Percentiles rank a stretch among this genome's conserved stretches.
Conservation (phyloP, 2,888 invertebrate genomes). For the Sisyra nigra region DNA sequence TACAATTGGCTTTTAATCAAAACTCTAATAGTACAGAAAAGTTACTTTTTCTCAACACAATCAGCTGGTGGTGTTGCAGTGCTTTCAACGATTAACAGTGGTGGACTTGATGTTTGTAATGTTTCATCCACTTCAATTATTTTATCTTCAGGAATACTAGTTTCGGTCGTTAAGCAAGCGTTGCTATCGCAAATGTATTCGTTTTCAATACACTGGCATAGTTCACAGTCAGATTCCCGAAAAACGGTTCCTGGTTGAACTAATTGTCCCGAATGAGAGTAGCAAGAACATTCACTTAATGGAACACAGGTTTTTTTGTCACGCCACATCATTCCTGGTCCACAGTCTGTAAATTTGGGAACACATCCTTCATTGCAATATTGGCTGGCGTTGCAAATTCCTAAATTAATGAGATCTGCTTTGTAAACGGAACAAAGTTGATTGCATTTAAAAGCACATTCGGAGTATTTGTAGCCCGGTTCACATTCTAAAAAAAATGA, state of each 20-base stretch:
- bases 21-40: constrained; percentile 3
- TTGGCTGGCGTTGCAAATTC: constrained; percentile 28
- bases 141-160: constrained; percentile 10
- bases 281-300: constrained; percentile 59
- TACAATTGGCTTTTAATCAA: not conserved
- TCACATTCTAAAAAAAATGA: constrained; percentile 17
- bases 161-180: constrained; percentile 23
- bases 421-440: constrained; percentile 52
- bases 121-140: not conserved
- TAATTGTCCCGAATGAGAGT: constrained; percentile 40
- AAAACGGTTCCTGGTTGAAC: constrained; percentile 57
- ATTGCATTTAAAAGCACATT: constrained; percentile 58
- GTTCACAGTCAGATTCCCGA: constrained; percentile 41
- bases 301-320: constrained; percentile 58
- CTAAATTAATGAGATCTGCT: constrained; percentile 24
- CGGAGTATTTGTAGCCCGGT: constrained; percentile 37
- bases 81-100: constrained; percentile 19
- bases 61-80: constrained; percentile 29
- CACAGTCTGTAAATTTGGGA: constrained; percentile 31
- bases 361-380: constrained; percentile 26
- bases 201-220: constrained; percentile 71
- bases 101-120: not conserved
- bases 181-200: constrained; percentile 48
- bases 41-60: constrained; percentile 13
- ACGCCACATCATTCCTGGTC: constrained; percentile 41